Conservation (phyloP, 2,888 invertebrate species). For the Chironomus riparius region DNA sequence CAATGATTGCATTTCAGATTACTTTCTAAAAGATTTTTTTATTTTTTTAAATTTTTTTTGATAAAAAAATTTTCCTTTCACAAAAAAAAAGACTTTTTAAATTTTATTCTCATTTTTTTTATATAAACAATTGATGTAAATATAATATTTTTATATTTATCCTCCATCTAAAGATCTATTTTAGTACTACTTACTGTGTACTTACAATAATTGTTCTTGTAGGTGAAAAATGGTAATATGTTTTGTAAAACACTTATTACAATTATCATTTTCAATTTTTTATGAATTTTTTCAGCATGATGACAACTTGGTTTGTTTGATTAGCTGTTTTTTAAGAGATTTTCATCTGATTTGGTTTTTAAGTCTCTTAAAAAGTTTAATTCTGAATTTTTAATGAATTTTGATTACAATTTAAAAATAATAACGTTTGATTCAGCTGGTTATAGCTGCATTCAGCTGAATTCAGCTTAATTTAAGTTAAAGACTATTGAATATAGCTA, state of each 20-base stretch:
- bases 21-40: slow-evolving; percentile 2
- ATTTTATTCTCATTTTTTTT: not conserved
- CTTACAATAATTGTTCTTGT: slow-evolving; percentile 12
- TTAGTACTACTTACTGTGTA: not conserved
- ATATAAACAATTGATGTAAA: slow-evolving; percentile 13
- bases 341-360: too few relatives aligned
- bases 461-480: too few relatives aligned
- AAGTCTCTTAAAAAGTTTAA: too few relatives aligned
- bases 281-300: not conserved
- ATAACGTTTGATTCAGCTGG: too few relatives aligned
- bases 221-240: slow-evolving; percentile 8
- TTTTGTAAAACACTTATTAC: not conserved
- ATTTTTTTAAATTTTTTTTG: too few relatives aligned
- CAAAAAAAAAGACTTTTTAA: not conserved
- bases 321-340: too few relatives aligned
- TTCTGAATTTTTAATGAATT: too few relatives aligned
- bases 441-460: too few relatives aligned
- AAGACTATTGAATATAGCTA: too few relatives aligned
- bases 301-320: too few relatives aligned
- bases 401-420: too few relatives aligned
- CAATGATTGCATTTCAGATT: slow-evolving; percentile 18
- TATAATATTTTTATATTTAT: slow-evolving; percentile 4
- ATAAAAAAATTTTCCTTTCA: not conserved
- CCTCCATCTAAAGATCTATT: slow-evolving; percentile 15
- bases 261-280: slow-evolving; percentile 10